Base-by-base conservation (phyloP, 2,797 vertebrate genomes). In the Enteromius paludinosus region DNA sequence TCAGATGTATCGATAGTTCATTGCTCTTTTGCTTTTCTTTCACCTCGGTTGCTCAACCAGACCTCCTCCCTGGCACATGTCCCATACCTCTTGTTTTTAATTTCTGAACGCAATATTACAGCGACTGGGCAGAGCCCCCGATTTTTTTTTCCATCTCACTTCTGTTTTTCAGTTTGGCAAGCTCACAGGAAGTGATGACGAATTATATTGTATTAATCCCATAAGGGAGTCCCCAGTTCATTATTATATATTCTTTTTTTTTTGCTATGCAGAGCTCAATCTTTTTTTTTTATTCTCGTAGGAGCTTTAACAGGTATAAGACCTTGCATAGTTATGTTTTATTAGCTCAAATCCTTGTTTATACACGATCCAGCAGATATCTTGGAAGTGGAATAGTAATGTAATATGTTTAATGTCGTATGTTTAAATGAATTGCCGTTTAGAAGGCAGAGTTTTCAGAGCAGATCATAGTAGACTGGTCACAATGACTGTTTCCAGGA, bases 181-280 rank as follows among this genome's bases (percentile, higher is more conserved):
- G 70, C 70, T 81, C 71, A 65, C 79, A 81, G 79, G 79, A 81
- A 81, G 79, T 81, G 79, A 74, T 81, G 79, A 65, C 45, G 79
- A 65, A 81, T 81, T 64, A 74, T 81, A 65, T 81, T 74, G 79
- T 54, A 81, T 73, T 74, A 74, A 81, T 81, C 79, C 79, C 79
- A 81, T 74, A 81, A 81, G 79, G 79, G 79, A 81, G 79, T 81
- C 79, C 79, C 79, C 45, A 65, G 43, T 81, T 81, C 70, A 81
- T 81, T 81, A 74, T 74, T 76, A 28, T 28, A 45, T 61, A 6
- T 30, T 41, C 1, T 18, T 20, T 25, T 10, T 18, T 47, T 72
- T 45, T 70, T 70, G 65, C 66, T 70, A 28, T 0, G 56, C 79
- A 15, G 43, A 9, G n/a, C 79, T 54, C 20, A 10, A 49, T 20